Percentiles rank a stretch among this genome's conserved stretches.
Evolutionary conservation across 2,113 vertebrate genomes (phyloP).

Genomic region (Melanerpes aurifrons): DNA sequence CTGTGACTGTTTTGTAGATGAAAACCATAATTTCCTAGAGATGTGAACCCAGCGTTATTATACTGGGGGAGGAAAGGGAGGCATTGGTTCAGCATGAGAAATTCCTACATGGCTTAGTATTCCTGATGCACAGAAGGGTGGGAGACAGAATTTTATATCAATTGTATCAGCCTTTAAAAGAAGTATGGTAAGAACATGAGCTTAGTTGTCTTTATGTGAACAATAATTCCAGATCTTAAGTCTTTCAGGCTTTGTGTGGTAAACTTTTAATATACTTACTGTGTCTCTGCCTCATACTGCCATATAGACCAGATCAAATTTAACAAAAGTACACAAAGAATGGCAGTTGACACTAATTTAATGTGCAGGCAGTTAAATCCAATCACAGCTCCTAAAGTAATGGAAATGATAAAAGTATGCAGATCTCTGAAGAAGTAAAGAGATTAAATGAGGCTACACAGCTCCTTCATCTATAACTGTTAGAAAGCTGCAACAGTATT

Average conservation of each 20-base stretch:
- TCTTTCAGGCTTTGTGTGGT: slow-evolving; percentile 19
- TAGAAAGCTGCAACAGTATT: slow-evolving; percentile 26
- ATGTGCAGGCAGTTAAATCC: slow-evolving; percentile 66
- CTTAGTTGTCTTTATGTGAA: slow-evolving; percentile 42
- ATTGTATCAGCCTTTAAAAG: slow-evolving; percentile 27
- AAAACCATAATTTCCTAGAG: neutral
- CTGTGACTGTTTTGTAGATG: neutral
- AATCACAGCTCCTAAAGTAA: slow-evolving; percentile 64
- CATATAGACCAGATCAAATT: slow-evolving; percentile 62
- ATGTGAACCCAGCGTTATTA: neutral
- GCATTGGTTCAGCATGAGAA: neutral
- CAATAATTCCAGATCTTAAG: slow-evolving; percentile 29
- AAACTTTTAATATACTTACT: slow-evolving; percentile 51
- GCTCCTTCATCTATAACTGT: slow-evolving; percentile 28
- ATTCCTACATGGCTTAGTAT: neutral
- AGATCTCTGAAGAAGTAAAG: slow-evolving; percentile 62
- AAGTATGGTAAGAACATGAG: slow-evolving; percentile 24
- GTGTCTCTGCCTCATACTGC: slow-evolving; percentile 36
- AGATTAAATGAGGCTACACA: slow-evolving; percentile 46
- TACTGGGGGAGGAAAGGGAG: neutral
- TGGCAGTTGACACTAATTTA: slow-evolving; percentile 75
- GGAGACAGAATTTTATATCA: neutral
- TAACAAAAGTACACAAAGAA: slow-evolving; percentile 67
- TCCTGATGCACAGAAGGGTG: neutral
- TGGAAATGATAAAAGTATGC: slow-evolving; percentile 45